Base-by-base conservation (phyloP, 2,888 invertebrate species). In the Campoplex nolae region DNA sequence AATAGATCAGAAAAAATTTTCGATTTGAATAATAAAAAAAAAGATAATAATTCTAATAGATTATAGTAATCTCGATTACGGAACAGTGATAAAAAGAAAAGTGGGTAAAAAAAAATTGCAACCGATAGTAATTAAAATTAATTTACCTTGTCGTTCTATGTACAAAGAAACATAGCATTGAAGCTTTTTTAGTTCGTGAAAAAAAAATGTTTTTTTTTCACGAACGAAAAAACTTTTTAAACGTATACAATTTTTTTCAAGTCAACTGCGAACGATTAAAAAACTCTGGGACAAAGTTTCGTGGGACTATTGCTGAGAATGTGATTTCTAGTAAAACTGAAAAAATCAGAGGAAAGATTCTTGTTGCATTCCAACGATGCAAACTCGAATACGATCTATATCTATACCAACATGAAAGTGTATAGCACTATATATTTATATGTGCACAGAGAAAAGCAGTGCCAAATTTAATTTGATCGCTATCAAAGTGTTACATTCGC, bases 391-490 rank as follows among this genome's bases (percentile, higher is more conserved):
- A 51, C 38, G 23, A 35, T 77, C 58, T 62, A 45, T 45, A 18
- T 16, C 35, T 42, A 23, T 42, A n/a, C 9, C 45, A 28, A 62
- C 51, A 51, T 48, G 9, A 23, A 18, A 28, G 32, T 73, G 18
- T 9, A 48, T 62, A 18, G 32, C 35, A 16, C 45, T 9, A 32
- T 45, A 58, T 18, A 23, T 4, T 23, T 13, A 58, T 42, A 58
- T 58, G 23, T 23, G 48, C 42, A 28, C 45, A 65, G 45, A 13
- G 4, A 42, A 45, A 23, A 45, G 11, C 45, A 23, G 23, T 70
- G 68, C n/a, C 23, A 71, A 48, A 71, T 32, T 48, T 48, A 28
- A 32, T 71, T 71, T 48, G 48, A 48, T 48, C 71, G 38, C 48
- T 48, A 48, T 38, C 28, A 32, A 32, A 71, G 48, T 18, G 48